Conservation (phyloP, 2,888 invertebrate species). For the Metalampra italica region DNA sequence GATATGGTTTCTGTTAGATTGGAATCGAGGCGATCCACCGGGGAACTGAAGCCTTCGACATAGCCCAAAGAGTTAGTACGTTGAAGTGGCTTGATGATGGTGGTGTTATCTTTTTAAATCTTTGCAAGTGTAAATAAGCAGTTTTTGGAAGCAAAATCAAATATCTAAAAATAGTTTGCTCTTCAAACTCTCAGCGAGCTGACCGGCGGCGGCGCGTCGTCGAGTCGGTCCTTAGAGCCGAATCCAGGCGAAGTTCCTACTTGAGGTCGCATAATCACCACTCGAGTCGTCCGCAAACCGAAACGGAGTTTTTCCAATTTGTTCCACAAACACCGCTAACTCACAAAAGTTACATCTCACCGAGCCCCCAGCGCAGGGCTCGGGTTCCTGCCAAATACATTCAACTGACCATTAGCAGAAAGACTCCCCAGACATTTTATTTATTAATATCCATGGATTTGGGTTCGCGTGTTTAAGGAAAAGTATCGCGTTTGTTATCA, state of each 20-base stretch:
- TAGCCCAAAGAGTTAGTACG: too few species aligned
- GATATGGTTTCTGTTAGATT: too few species aligned
- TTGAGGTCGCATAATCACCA: conserved; percentile 30
- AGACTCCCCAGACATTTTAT: not conserved
- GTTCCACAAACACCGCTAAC: conserved; percentile 7
- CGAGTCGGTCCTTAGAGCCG: too few species aligned
- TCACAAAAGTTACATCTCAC: not conserved
- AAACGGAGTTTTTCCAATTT: conserved; percentile 16
- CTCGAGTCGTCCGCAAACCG: conserved; percentile 14
- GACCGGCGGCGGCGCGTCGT: not conserved
- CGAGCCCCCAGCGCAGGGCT: not conserved
- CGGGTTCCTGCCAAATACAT: not conserved
- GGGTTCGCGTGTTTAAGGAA: too few species aligned
- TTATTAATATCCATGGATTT: not conserved
- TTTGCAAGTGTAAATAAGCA: too few species aligned
- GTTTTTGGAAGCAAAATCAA: too few species aligned
- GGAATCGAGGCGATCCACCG: too few species aligned
- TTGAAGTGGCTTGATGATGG: too few species aligned
- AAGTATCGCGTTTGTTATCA: too few species aligned
- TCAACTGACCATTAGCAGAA: not conserved
- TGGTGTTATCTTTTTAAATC: too few species aligned
- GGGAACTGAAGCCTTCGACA: too few species aligned
- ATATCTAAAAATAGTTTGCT: not conserved
- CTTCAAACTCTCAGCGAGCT: not conserved
- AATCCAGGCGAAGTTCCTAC: conserved; percentile 2